phyloP scores from a whole-genome alignment of 2,888 invertebrate species.

The Ormyrus labotus region DNA sequence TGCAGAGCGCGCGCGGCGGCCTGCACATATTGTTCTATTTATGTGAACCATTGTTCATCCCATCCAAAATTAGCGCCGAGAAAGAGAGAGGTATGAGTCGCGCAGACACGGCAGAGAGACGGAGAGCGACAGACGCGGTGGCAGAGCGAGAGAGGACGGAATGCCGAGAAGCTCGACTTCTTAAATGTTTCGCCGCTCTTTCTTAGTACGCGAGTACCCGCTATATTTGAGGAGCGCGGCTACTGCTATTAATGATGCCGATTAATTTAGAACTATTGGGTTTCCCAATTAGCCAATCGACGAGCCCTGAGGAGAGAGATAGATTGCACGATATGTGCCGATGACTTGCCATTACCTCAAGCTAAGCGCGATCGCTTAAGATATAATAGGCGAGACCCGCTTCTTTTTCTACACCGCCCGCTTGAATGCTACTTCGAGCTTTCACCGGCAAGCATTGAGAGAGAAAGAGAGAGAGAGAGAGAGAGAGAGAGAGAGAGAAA shows the following conservation, averaged over 20 bases:
- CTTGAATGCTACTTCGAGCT: neutral
- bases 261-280: constrained; percentile 76
- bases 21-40: constrained; percentile 75
- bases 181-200: constrained; percentile 68
- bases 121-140: constrained; percentile 47
- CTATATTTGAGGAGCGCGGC: constrained; percentile 41
- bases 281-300: constrained; percentile 75
- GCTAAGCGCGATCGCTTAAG: constrained; percentile 51
- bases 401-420: neutral
- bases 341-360: constrained; percentile 59
- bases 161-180: constrained; percentile 72
- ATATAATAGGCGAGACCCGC: constrained; percentile 27
- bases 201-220: constrained; percentile 37
- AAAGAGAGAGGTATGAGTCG: constrained; percentile 70
- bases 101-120: constrained; percentile 58
- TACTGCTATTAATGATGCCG: constrained; percentile 73
- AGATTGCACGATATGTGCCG: constrained; percentile 58
- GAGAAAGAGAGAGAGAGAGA: neutral
- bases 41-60: constrained; percentile 75
- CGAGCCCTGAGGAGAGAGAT: constrained; percentile 24
- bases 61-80: constrained; percentile 60
- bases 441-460: neutral
- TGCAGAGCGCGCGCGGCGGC: constrained; percentile 51
- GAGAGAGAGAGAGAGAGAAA: neutral
- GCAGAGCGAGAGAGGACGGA: constrained; percentile 61